Conservation (phyloP, 1,140 invertebrate species). For the Calephelis nemesis region DNA sequence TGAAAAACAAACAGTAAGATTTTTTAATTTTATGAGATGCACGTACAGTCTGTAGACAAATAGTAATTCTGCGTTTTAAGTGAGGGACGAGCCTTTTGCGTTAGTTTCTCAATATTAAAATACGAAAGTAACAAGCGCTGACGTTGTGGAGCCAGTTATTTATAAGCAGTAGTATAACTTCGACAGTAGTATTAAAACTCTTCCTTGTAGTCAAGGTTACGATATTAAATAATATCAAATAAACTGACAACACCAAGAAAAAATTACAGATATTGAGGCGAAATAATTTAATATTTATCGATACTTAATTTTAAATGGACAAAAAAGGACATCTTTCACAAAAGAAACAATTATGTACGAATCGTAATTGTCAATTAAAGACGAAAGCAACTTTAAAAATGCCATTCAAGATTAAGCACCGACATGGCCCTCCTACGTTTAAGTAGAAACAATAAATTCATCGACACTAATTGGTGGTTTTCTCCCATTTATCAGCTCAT, state of each 20-base stretch:
- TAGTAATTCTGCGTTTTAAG: no score
- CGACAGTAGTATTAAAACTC: no score
- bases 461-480: conserved; percentile 79
- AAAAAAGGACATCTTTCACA: conserved; percentile 39
- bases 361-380: conserved; percentile 59
- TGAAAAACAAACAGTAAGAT: no score
- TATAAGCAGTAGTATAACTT: no score
- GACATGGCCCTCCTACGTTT: conserved; percentile 73
- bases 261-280: background rate
- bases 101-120: no score
- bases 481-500: conserved; percentile 78
- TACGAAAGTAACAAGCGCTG: no score
- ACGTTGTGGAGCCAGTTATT: no score
- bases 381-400: conserved; percentile 60
- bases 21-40: no score
- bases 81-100: no score
- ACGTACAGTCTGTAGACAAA: no score
- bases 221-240: background rate
- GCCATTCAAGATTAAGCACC: conserved; percentile 71
- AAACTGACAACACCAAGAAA: background rate
- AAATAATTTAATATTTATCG: background rate
- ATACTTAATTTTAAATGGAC: background rate
- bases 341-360: conserved; percentile 56
- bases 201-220: no score
- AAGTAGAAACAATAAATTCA: conserved; percentile 79